Base-by-base conservation (phyloP, 2,113 vertebrate species). In the Rallus limicola region DNA sequence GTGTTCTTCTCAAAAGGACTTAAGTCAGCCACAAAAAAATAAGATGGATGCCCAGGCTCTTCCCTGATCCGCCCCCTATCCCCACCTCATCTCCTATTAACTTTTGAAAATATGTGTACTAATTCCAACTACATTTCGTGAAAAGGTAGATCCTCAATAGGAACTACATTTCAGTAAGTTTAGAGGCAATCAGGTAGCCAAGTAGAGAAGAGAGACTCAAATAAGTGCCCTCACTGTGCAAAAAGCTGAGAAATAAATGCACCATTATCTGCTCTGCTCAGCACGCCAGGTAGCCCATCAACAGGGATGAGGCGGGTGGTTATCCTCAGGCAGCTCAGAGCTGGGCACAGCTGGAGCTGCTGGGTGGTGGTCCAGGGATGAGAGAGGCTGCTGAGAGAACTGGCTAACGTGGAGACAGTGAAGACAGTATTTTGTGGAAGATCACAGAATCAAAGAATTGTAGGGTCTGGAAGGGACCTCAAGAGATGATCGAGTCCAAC, bases 221-320 rank as follows among this genome's bases (percentile, higher is more conserved):
- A 11, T 19, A 64, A 70, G n/a, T 14, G 36, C 36, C 55, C 48
- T 82, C 31, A 69, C 55, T 55, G 44, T 63, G 48, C 69, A 85
- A 82, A 92, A 93, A 48, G 50, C 48, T 59, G 56, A 33, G 59
- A 86, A 86, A 53, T 50, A 86, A 86, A 78, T 10, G 33, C 38
- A 33, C 71, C 34, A 21, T 74, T 82, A 34, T 33, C 60, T n/a
- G 36, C 42, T 84, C 64, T 9, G 65, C 75, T 82, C 42, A 53
- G 72, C 44, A 52, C 4, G 1, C 62, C 48, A 24, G 59, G 65
- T 25, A 10, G 25, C 23, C 3, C 8, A 60, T 60, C n/a, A 33
- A 6, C 13, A 18, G 72, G 74, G 31, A 34, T 5, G 21, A 36
- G 46, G 63, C 0, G 1, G 48, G 15, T 1, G 0, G 46, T 75